phyloP scores from a whole-genome alignment of 1,140 invertebrate species.

The Drosophila nasuta region DNA sequence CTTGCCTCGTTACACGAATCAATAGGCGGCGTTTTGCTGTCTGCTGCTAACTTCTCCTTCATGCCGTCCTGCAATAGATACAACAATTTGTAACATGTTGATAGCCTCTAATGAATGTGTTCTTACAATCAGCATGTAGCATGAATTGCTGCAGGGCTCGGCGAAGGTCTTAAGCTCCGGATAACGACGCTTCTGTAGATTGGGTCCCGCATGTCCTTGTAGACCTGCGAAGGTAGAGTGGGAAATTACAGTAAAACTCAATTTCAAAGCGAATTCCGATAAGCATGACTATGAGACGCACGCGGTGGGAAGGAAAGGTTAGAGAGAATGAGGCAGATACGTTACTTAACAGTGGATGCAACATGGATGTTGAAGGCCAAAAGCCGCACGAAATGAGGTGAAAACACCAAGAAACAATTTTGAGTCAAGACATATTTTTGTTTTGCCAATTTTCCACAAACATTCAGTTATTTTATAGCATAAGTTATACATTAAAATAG shows the following conservation, averaged over 20 bases:
- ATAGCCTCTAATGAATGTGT: no score
- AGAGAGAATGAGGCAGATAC: constrained; percentile 63
- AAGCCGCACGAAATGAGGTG: constrained; percentile 72
- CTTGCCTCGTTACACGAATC: constrained; percentile 97
- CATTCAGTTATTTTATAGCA: constrained; percentile 15
- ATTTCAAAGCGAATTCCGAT: not conserved
- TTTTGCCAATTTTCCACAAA: constrained; percentile 66
- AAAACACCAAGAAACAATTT: constrained; percentile 71
- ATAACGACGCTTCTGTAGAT: constrained; percentile 94
- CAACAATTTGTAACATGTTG: not conserved
- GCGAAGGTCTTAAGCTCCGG: constrained; percentile 94
- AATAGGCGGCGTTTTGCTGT: constrained; percentile 89
- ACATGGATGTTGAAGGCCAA: constrained; percentile 51
- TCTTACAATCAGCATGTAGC: constrained; percentile 94
- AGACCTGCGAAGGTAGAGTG: constrained; percentile 85
- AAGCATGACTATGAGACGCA: constrained; percentile 67
- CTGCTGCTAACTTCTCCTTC: constrained; percentile 91
- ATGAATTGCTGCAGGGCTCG: constrained; percentile 94
- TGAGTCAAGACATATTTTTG: constrained; percentile 55
- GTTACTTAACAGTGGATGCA: constrained; percentile 55
- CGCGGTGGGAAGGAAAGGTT: constrained; percentile 44
- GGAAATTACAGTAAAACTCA: constrained; percentile 5
- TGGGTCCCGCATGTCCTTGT: constrained; percentile 95
- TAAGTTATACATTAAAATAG: constrained; percentile 16
- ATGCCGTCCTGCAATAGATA: constrained; percentile 89